Base-by-base conservation (phyloP, 2,888 invertebrate genomes). In the Poecilobothrus nobilitatus region DNA sequence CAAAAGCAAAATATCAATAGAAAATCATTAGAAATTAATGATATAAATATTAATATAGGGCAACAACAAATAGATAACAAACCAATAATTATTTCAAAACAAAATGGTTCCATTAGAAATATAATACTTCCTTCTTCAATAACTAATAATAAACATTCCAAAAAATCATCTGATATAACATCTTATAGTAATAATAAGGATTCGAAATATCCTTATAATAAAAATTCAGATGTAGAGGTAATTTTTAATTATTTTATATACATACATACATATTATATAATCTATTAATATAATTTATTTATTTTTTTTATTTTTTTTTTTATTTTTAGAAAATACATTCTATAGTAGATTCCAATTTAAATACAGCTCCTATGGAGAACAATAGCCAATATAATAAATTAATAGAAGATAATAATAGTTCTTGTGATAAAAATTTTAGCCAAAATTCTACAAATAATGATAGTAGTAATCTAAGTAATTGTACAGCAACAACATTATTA, bases 41-140 rank as follows among this genome's bases (percentile, higher is more conserved):
- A 27, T 63, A 15, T 63, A 15, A 18, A 63, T n/a, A 27, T 63
- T 20, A 63, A 33, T 22, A 27, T 63, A 9, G 21, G 9, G 27
- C 27, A 27, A 63, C 63, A 27, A 27, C 63, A 18, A 9, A 37
- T 37, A 21, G 34, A 63, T 27, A 27, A 20, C 27, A 27, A 63
- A 18, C 12, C 18, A 27, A 63, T 33, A 18, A 15, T 27, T 65
- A 65, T n/a, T 53, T 66, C 69, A 34, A 67, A 63, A 37, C 68
- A 70, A 66, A 72, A 72, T 69, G 71, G 72, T 72, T 71, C 70
- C 70, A 71, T 71, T 68, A 71, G 71, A 72, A 71, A 68, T 65
- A 63, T 68, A 67, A 70, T 72, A 72, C 27, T 27, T 27, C 72
- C 71, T 71, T 71, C 70, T 68, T 64, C 63, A 63, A 69, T 27